These are phyloP conservation scores for Kradibia gibbosae DNA, from an alignment of 1,140 invertebrate genomes.

Conservation along the genomic window DNA sequence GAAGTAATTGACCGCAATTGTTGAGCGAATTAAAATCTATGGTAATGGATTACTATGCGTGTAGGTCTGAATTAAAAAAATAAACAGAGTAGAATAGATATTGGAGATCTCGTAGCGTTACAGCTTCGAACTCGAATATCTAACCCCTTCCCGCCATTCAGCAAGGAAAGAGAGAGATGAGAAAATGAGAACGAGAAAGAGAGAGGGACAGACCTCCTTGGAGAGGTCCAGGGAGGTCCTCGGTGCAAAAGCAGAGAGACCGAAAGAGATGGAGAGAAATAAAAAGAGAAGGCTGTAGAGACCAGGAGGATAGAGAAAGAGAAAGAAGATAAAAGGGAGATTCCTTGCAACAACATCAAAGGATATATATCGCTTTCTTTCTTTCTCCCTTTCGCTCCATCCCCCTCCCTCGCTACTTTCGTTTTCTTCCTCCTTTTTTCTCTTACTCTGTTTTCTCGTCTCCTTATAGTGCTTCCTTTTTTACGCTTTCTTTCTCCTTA, in stretches of 20 bases:
- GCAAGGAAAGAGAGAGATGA: constrained; percentile 22
- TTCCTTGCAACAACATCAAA: constrained; percentile 62
- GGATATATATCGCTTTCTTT: constrained; percentile 54
- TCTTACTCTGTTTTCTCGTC: constrained; percentile 29
- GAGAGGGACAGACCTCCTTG: constrained; percentile 61
- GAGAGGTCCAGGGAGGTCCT: constrained; percentile 67
- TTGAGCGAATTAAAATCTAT: neutral
- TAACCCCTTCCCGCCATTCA: constrained; percentile 39
- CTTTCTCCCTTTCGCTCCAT: constrained; percentile 35
- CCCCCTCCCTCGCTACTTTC: neutral
- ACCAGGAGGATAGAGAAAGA: constrained; percentile 42
- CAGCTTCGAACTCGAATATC: constrained; percentile 15
- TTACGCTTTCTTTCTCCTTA: neutral
- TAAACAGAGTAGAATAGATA: constrained; percentile 33
- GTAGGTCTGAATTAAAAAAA: neutral
- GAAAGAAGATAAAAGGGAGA: constrained; percentile 53
- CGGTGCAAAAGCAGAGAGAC: constrained; percentile 36
- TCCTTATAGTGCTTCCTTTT: neutral
- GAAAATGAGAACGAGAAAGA: constrained; percentile 41
- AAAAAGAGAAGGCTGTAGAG: constrained; percentile 30
- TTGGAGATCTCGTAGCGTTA: constrained; percentile 24
- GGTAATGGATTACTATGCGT: neutral
- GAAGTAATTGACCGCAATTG: neutral
- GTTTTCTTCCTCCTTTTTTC: constrained; percentile 1
- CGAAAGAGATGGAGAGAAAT: constrained; percentile 41